phyloP scores from a whole-genome alignment of 2,888 invertebrate genomes.

The Monochamus alternatus region DNA sequence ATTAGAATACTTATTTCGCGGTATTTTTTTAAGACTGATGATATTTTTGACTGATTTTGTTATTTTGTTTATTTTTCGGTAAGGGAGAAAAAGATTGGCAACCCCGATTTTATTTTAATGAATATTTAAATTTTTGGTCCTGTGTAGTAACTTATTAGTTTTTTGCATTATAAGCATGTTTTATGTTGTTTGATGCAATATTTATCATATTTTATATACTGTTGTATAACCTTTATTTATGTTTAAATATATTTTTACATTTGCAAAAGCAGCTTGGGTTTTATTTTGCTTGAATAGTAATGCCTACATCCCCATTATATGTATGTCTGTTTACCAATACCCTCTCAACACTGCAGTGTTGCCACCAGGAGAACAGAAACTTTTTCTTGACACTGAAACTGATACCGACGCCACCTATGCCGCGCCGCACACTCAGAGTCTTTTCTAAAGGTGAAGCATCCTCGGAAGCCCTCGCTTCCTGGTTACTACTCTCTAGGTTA shows the following conservation, averaged over 20 bases:
- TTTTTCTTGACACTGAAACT: constrained; percentile 46
- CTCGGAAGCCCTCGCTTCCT: constrained; percentile 25
- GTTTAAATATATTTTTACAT: constrained; percentile 73
- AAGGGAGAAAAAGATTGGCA: constrained; percentile 68
- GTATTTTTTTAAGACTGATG: constrained; percentile 67
- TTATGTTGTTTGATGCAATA: constrained; percentile 72
- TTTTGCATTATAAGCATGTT: constrained; percentile 71
- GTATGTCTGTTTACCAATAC: constrained; percentile 49
- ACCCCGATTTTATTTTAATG: constrained; percentile 62
- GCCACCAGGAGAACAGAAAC: constrained; percentile 65
- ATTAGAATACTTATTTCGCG: constrained; percentile 62
- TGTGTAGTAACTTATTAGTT: constrained; percentile 65
- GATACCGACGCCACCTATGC: constrained; percentile 49
- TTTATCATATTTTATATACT: constrained; percentile 72
- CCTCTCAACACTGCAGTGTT: constrained; percentile 60
- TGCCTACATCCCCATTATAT: constrained; percentile 52
- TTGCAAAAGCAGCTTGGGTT: constrained; percentile 71
- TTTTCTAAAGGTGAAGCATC: constrained; percentile 39
- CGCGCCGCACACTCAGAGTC: constrained; percentile 57
- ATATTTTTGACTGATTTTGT: constrained; percentile 71
- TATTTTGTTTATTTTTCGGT: constrained; percentile 46
- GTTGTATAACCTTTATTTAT: constrained; percentile 72
- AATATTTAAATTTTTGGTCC: constrained; percentile 61
- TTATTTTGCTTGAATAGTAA: constrained; percentile 67
- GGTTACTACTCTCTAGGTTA: constrained; percentile 39